These are phyloP conservation scores for Luscinia luscinia DNA, from an alignment of 2,797 vertebrate species.

Conservation along the genomic window DNA sequence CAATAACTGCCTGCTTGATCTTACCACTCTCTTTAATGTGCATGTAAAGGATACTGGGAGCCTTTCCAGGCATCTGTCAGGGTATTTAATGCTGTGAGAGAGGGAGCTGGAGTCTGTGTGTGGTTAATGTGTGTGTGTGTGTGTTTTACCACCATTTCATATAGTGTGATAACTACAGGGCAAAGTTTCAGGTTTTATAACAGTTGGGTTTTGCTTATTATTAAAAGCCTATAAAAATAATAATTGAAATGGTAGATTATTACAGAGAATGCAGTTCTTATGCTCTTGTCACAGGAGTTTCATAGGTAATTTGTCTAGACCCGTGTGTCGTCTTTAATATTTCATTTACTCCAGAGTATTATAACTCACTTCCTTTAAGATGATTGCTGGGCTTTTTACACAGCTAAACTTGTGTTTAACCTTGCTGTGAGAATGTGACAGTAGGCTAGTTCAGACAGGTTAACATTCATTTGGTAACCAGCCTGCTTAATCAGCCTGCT, in stretches of 20 bases:
- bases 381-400: slow-evolving; percentile 6
- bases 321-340: slow-evolving; percentile 69
- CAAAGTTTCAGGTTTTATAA: slow-evolving; percentile 56
- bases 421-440: slow-evolving; percentile 78
- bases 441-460: slow-evolving; percentile 82
- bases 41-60: slow-evolving; percentile 16
- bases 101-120: not conserved
- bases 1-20: slow-evolving; percentile 51
- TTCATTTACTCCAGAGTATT: slow-evolving; percentile 69
- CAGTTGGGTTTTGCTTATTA: slow-evolving; percentile 58
- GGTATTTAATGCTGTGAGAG: slow-evolving; percentile 21
- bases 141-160: not conserved
- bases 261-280: slow-evolving; percentile 53
- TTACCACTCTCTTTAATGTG: slow-evolving; percentile 44
- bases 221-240: slow-evolving; percentile 40
- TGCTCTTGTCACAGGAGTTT: slow-evolving; percentile 64
- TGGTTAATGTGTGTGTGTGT: not conserved
- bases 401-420: slow-evolving; percentile 83
- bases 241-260: slow-evolving; percentile 40
- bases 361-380: slow-evolving; percentile 76
- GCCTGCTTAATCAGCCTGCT: slow-evolving; percentile 80
- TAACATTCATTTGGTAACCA: slow-evolving; percentile 76
- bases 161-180: not conserved
- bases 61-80: slow-evolving; percentile 44
- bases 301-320: slow-evolving; percentile 76